Conservation (phyloP, 2,113 vertebrate genomes). For the Paralichthys olivaceus region DNA sequence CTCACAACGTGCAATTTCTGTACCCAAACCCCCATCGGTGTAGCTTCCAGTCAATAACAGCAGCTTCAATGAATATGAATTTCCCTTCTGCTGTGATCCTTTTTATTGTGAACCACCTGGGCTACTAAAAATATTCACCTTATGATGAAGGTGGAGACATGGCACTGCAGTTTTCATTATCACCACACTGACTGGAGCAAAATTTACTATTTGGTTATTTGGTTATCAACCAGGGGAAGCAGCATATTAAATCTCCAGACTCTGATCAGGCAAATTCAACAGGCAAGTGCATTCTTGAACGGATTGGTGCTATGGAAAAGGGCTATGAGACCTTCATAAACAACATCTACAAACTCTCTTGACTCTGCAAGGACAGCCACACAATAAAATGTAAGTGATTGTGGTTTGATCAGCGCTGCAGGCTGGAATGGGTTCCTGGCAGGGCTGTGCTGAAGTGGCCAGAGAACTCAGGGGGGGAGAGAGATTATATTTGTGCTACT, state of each 20-base stretch:
- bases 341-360: conserved; percentile 40
- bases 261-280: conserved; percentile 38
- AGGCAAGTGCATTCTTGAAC: conserved; percentile 30
- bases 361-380: conserved; percentile 37
- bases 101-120: conserved; percentile 32
- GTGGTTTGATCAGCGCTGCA: conserved; percentile 52
- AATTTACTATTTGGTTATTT: conserved; percentile 45
- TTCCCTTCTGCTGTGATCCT: conserved; percentile 23
- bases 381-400: conserved; percentile 54
- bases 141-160: conserved; percentile 33
- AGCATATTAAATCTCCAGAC: conserved; percentile 29
- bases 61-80: conserved; percentile 28
- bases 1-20: conserved; percentile 22
- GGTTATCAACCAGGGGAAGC: conserved; percentile 17
- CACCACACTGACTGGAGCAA: neutral
- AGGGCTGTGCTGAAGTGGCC: conserved; percentile 15
- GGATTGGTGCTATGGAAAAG: conserved; percentile 17
- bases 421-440: conserved; percentile 39
- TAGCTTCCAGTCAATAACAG: conserved; percentile 32
- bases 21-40: neutral
- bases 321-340: conserved; percentile 28
- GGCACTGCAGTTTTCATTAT: conserved; percentile 7
- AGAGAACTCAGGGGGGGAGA: neutral
- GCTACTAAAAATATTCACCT: conserved; percentile 42
- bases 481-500: conserved; percentile 24